A percentile compares a stretch with the other conserved stretches of the same genome.
Evolutionary conservation across 2,113 vertebrate genomes (phyloP).

Genomic region (Monopterus albus): DNA sequence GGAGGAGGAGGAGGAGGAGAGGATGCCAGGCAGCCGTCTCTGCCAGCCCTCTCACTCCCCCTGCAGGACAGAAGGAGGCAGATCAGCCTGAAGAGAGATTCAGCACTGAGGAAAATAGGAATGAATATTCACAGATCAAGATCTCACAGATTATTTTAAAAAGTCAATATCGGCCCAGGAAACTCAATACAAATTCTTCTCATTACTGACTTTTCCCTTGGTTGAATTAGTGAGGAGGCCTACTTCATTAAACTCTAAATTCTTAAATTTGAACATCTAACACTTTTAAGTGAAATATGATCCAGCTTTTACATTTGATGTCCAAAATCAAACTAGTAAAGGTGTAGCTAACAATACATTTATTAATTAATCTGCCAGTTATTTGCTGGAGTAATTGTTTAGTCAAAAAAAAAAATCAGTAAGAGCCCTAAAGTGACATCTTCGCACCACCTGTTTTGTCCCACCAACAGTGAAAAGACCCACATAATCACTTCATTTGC

Average conservation of each 20-base stretch:
- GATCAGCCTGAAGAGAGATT: slow-evolving; percentile 22
- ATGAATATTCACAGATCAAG: neutral
- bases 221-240: neutral
- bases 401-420: too few relatives aligned
- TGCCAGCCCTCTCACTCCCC: slow-evolving; percentile 71
- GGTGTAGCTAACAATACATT: neutral
- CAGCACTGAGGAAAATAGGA: neutral
- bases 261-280: too few relatives aligned
- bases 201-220: neutral
- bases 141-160: too few relatives aligned
- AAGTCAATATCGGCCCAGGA: neutral
- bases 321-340: neutral
- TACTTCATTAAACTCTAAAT: neutral
- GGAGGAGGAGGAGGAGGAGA: slow-evolving; percentile 16
- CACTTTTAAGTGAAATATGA: neutral
- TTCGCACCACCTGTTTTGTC: neutral
- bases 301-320: neutral
- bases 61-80: slow-evolving; percentile 60
- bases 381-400: neutral
- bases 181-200: neutral
- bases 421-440: neutral
- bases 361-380: neutral
- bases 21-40: slow-evolving; percentile 39
- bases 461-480: neutral
- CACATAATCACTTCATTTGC: neutral